These are phyloP conservation scores for Acanthosoma haemorrhoidale DNA, from an alignment of 2,888 invertebrate genomes.

Conservation along the genomic window DNA sequence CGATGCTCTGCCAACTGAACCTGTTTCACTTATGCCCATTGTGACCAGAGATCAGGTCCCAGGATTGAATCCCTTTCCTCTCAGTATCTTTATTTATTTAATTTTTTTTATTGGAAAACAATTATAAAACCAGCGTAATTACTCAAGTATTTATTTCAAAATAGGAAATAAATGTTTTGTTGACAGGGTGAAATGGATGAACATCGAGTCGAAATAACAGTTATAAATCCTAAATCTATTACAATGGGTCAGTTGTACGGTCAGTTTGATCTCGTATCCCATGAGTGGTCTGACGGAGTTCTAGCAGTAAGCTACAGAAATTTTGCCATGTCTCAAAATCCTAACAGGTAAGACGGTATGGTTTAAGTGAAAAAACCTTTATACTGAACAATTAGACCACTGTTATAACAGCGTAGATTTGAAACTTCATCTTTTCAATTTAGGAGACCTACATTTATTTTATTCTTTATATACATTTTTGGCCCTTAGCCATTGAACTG, in stretches of 20 bases:
- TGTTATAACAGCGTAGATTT: neutral
- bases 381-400: neutral
- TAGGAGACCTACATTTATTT: neutral
- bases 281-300: conserved; percentile 91
- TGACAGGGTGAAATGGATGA: conserved; percentile 65
- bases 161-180: too few relatives aligned
- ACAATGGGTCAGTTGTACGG: conserved; percentile 94
- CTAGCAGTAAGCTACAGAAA: conserved; percentile 75
- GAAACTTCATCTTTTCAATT: neutral
- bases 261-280: conserved; percentile 87
- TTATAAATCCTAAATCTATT: conserved; percentile 91
- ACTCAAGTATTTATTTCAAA: too few relatives aligned
- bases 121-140: too few relatives aligned
- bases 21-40: too few relatives aligned
- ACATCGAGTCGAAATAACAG: conserved; percentile 67
- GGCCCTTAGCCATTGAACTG: neutral
- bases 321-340: conserved; percentile 68
- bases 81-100: too few relatives aligned
- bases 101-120: too few relatives aligned
- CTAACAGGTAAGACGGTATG: conserved; percentile 63
- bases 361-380: neutral
- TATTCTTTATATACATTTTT: neutral
- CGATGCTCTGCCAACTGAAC: too few relatives aligned
- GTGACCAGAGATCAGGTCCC: too few relatives aligned
- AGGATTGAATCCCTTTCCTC: too few relatives aligned